Base-by-base conservation (phyloP, 2,797 vertebrate species). In the Aulostomus chinensis region DNA sequence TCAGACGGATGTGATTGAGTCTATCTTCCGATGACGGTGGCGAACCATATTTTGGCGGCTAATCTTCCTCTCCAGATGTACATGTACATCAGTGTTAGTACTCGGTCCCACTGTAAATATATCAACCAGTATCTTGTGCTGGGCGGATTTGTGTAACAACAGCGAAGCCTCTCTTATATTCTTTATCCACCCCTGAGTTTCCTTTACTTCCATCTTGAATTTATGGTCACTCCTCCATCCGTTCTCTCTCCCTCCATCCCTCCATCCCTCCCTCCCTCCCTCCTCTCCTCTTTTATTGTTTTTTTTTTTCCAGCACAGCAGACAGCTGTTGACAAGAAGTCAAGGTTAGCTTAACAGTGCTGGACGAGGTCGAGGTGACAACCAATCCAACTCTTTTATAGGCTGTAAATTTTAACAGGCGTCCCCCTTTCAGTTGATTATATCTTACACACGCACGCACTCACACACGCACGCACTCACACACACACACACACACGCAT, bases 291-390 rank as follows among this genome's bases (percentile, higher is more conserved):
- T 11, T 25, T 18, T 13, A 12, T 42, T 4, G 2, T 34, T 36
- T 38, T 46, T 29, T 48, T 33, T 2, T 1, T 4, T 20, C 7
- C 6, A 7, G 8, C 13, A 15, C 21, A 4, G n/a, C 35, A 51
- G 31, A 35, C 67, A 54, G 69, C 61, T 47, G 52, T 45, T 58
- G 65, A 69, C 68, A 73, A 49, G 46, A 62, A 78, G 61, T 81
- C 73, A 78, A 81, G 78, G 76, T 83, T 55, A 76, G 21, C 45
- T 41, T 32, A 56, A 59, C 58, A 40, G 39, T 53, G 46, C 15
- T 46, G 32, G 61, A 55, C 25, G 50, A 40, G 43, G 56, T 21
- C 5, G 21, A 29, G 37, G 39, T 39, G 32, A 49, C 62, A 53
- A 65, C 69, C 64, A 60, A 51, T 68, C 24, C 58, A 10, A 26